A percentile compares a stretch with the other conserved stretches of the same genome.
Evolutionary conservation across 2,113 vertebrate genomes (phyloP).

Genomic region (Panthera uncia): DNA sequence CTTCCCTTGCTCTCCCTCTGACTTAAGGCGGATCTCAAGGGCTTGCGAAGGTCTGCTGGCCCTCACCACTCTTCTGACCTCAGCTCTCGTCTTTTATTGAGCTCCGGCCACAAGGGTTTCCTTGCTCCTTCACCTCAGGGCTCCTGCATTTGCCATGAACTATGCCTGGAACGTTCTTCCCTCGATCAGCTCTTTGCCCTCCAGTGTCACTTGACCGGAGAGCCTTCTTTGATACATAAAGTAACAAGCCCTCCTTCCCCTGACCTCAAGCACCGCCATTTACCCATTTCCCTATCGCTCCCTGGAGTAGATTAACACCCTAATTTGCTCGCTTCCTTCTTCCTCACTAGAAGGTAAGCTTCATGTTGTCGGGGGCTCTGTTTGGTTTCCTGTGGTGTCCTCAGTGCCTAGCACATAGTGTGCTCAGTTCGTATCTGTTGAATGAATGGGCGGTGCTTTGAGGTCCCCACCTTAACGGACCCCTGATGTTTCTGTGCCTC

Average conservation of each 20-base stretch:
- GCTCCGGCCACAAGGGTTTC: background rate
- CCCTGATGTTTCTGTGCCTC: background rate
- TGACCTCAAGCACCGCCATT: background rate
- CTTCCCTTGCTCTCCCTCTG: background rate
- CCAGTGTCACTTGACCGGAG: background rate
- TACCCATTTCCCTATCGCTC: background rate
- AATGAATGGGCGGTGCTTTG: background rate
- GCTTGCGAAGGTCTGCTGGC: accelerated
- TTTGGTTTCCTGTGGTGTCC: background rate
- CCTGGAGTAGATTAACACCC: background rate
- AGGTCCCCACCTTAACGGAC: background rate
- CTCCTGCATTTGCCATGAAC: background rate
- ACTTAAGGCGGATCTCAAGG: background rate
- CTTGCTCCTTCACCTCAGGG: background rate
- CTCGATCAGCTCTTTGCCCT: background rate
- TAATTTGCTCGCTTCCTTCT: background rate
- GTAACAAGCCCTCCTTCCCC: no score
- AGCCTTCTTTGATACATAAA: background rate
- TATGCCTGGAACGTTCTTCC: background rate
- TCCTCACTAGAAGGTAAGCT: background rate
- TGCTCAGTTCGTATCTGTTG: background rate
- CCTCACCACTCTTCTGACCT: background rate
- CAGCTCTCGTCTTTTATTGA: background rate
- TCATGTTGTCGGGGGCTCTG: background rate
- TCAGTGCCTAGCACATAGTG: background rate